phyloP scores from a whole-genome alignment of 92 coral and sea anemone species.

The Pocillopora meandrina region DNA sequence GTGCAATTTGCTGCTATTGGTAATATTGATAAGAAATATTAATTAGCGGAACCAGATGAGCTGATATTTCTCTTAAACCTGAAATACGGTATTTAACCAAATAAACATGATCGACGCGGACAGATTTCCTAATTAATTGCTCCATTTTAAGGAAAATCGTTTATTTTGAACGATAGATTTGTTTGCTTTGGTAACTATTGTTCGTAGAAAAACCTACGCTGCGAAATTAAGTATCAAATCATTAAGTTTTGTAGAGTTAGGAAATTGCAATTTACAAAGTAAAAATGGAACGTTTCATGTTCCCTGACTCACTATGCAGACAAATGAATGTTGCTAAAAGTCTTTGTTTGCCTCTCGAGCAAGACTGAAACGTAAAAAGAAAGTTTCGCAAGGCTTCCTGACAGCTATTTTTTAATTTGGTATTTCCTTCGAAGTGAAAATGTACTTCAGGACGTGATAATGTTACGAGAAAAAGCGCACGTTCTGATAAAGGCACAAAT shows the following conservation, averaged over 20 bases:
- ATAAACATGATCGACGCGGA: slow-evolving; percentile 20
- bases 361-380: neutral
- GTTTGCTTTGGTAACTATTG: slow-evolving; percentile 23
- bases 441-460: slow-evolving; percentile 1
- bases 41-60: neutral
- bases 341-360: neutral
- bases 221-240: neutral
- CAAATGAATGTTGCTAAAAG: neutral
- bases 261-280: neutral
- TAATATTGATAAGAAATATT: neutral
- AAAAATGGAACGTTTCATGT: neutral
- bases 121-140: slow-evolving; percentile 7
- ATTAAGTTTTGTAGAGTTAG: neutral
- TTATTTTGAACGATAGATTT: slow-evolving; percentile 7
- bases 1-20: neutral
- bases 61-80: slow-evolving; percentile 4
- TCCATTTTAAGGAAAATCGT: slow-evolving; percentile 17
- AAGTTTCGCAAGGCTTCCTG: neutral
- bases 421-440: neutral
- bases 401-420: neutral
- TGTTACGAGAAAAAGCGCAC: neutral
- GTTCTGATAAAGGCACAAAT: neutral
- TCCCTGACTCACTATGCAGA: neutral
- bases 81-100: slow-evolving; percentile 5
- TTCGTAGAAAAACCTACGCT: slow-evolving; percentile 20